phyloP scores from a whole-genome alignment of 2,113 vertebrate species.

The Gavia stellata region DNA sequence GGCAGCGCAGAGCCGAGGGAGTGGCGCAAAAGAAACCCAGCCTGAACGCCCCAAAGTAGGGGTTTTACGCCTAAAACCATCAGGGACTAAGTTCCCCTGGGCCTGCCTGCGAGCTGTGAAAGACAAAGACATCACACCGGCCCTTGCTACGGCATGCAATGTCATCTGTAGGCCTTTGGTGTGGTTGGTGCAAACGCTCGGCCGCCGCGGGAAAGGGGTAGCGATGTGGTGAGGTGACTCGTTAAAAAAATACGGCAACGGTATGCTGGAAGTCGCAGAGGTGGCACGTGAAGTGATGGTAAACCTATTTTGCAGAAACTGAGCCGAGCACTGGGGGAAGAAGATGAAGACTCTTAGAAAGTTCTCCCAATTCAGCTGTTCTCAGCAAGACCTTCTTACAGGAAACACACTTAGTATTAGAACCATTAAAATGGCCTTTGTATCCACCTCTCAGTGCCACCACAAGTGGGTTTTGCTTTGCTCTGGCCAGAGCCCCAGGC shows the following conservation, averaged over 20 bases:
- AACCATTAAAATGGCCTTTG: accelerated
- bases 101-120: too few relatives aligned
- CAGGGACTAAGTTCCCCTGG: accelerated
- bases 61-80: neutral
- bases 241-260: accelerated
- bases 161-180: neutral
- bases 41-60: neutral
- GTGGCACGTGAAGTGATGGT: accelerated
- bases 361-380: neutral
- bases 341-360: neutral
- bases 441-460: neutral
- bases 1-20: neutral
- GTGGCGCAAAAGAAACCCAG: accelerated
- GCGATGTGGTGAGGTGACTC: too few relatives aligned
- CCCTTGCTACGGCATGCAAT: accelerated
- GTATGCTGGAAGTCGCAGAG: accelerated
- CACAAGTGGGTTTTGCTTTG: neutral
- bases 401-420: neutral
- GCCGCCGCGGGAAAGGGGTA: neutral
- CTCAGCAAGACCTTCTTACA: neutral
- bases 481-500: neutral
- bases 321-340: accelerated
- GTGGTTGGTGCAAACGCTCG: accelerated
- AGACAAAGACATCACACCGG: too few relatives aligned
- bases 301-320: neutral